Percentiles rank a stretch among this genome's conserved stretches.
Evolutionary conservation across 2,888 invertebrate species (phyloP).

Genomic region (Blera fallax): DNA sequence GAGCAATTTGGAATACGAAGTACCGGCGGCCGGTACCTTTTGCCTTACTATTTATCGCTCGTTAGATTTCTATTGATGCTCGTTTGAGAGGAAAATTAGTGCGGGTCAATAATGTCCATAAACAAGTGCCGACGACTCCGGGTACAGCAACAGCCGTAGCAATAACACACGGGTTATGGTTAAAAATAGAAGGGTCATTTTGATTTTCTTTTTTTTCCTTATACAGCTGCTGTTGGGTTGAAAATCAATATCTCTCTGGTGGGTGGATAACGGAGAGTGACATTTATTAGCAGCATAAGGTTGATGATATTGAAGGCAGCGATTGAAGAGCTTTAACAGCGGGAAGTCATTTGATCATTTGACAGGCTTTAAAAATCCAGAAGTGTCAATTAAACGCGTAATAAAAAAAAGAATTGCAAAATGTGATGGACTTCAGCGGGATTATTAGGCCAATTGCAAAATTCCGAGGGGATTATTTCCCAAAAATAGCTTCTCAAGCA

Average conservation of each 20-base stretch:
- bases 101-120: constrained; percentile 61
- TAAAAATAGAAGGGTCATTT: constrained; percentile 60
- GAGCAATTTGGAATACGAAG: constrained; percentile 52
- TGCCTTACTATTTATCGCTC: constrained; percentile 61
- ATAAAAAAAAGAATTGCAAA: background rate
- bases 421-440: background rate
- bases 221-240: constrained; percentile 2
- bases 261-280: background rate
- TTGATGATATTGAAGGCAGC: background rate
- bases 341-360: background rate
- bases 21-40: constrained; percentile 30
- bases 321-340: background rate
- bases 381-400: constrained; percentile 4
- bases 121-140: constrained; percentile 24
- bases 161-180: constrained; percentile 6
- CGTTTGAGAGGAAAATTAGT: constrained; percentile 70
- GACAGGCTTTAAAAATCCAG: background rate
- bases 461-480: background rate
- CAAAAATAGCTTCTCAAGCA: background rate
- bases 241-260: constrained; percentile 17
- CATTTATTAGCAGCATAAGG: background rate
- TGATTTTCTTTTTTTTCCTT: constrained; percentile 25
- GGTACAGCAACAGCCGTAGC: background rate
- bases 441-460: background rate
- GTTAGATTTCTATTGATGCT: constrained; percentile 68